phyloP scores from a whole-genome alignment of 2,113 vertebrate species.

The Amblyornis subalaris region DNA sequence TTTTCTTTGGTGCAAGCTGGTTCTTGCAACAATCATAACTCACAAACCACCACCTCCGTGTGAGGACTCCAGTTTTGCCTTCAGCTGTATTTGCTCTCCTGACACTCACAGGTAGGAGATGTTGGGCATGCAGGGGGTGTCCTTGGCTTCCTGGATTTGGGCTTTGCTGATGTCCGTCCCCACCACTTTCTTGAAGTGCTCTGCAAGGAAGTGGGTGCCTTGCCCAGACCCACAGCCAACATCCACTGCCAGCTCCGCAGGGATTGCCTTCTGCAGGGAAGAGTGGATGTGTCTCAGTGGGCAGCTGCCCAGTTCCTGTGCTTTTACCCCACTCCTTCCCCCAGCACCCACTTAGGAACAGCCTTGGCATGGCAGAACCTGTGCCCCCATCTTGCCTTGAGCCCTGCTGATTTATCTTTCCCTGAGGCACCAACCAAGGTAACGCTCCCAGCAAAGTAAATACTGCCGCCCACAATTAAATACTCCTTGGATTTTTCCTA shows the following conservation, averaged over 20 bases:
- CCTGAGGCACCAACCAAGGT: neutral
- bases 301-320: rapidly evolving
- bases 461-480: neutral
- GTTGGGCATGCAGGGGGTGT: constrained; percentile 33
- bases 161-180: constrained; percentile 80
- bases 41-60: neutral
- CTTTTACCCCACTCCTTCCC: neutral
- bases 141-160: constrained; percentile 74
- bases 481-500: neutral
- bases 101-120: constrained; percentile 75
- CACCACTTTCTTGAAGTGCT: constrained; percentile 76
- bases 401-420: neutral
- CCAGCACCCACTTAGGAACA: neutral
- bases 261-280: constrained; percentile 30
- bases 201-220: constrained; percentile 71
- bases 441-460: neutral
- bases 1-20: neutral
- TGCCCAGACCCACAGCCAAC: constrained; percentile 85
- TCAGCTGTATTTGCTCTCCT: neutral
- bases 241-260: constrained; percentile 73
- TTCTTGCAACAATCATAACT: neutral
- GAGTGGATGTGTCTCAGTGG: rapidly evolving
- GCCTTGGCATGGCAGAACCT: neutral
- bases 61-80: neutral
- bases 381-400: neutral